These are phyloP conservation scores for Enteromius thamalakanensis DNA, from an alignment of 2,797 vertebrate genomes.

Conservation along the genomic window DNA sequence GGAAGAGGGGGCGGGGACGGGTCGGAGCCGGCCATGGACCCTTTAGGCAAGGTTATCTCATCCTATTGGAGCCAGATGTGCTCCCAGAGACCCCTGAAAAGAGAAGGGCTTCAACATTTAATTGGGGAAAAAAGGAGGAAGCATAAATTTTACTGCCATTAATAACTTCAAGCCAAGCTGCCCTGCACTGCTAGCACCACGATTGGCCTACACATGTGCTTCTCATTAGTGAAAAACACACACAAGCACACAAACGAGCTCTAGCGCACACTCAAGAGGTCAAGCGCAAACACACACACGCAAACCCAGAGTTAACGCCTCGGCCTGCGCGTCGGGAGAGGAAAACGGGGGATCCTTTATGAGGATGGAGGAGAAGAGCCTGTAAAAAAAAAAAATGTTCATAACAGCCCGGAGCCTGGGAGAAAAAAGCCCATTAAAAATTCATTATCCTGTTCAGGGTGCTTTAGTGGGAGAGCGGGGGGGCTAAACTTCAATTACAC, in stretches of 20 bases:
- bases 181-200: slow-evolving; percentile 73
- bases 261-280: slow-evolving; percentile 45
- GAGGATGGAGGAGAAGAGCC: slow-evolving; percentile 66
- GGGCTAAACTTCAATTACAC: slow-evolving; percentile 72
- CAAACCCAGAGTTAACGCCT: slow-evolving; percentile 64
- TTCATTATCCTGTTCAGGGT: slow-evolving; percentile 73
- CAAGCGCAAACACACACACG: slow-evolving; percentile 46
- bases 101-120: slow-evolving; percentile 82
- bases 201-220: slow-evolving; percentile 85
- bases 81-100: slow-evolving; percentile 77
- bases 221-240: slow-evolving; percentile 81
- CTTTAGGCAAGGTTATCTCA: slow-evolving; percentile 83
- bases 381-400: slow-evolving; percentile 70
- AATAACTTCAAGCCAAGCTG: slow-evolving; percentile 89
- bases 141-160: slow-evolving; percentile 97
- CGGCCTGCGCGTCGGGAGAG: slow-evolving; percentile 77
- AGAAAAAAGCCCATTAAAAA: slow-evolving; percentile 67
- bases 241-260: slow-evolving; percentile 38
- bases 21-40: slow-evolving; percentile 75
- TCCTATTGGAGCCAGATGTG: slow-evolving; percentile 90
- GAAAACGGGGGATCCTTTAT: slow-evolving; percentile 81
- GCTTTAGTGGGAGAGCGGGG: slow-evolving; percentile 67
- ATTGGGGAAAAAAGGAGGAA: slow-evolving; percentile 96
- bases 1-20: slow-evolving; percentile 49
- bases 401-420: slow-evolving; percentile 67